A percentile compares a stretch with the other conserved stretches of the same genome.
Conservation (phyloP, 2,888 invertebrate species). For the Gastrophysa polygoni region DNA sequence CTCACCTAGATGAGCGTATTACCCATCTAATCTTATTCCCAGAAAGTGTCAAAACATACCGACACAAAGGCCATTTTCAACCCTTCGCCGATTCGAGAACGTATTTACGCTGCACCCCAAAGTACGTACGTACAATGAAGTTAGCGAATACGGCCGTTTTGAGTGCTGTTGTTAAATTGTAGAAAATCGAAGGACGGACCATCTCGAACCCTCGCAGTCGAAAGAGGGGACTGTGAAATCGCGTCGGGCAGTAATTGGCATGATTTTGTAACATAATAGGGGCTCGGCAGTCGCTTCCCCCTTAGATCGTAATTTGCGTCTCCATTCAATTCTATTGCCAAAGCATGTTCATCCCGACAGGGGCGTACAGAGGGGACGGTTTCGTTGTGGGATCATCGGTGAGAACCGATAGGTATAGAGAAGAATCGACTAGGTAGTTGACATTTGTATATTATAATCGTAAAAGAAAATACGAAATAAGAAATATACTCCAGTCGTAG, state of each 20-base stretch:
- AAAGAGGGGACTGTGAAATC: slow-evolving; percentile 27
- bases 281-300: slow-evolving; percentile 37
- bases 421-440: too few species aligned
- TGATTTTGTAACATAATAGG: slow-evolving; percentile 45
- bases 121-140: slow-evolving; percentile 28
- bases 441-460: too few species aligned
- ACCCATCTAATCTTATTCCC: background rate
- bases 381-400: background rate
- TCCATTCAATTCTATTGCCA: slow-evolving; percentile 37
- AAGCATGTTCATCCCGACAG: background rate
- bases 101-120: background rate
- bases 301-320: slow-evolving; percentile 40
- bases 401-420: background rate
- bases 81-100: background rate
- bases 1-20: background rate
- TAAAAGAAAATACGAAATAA: too few species aligned
- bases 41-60: background rate
- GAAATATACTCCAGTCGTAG: too few species aligned
- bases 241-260: slow-evolving; percentile 42
- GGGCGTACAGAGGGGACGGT: background rate
- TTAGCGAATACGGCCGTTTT: slow-evolving; percentile 29
- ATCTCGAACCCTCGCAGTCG: background rate
- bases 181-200: slow-evolving; percentile 34
- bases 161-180: slow-evolving; percentile 34
- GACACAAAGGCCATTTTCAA: background rate